phyloP scores from a whole-genome alignment of 2,888 invertebrate species.

The Ormyrus labotus region DNA sequence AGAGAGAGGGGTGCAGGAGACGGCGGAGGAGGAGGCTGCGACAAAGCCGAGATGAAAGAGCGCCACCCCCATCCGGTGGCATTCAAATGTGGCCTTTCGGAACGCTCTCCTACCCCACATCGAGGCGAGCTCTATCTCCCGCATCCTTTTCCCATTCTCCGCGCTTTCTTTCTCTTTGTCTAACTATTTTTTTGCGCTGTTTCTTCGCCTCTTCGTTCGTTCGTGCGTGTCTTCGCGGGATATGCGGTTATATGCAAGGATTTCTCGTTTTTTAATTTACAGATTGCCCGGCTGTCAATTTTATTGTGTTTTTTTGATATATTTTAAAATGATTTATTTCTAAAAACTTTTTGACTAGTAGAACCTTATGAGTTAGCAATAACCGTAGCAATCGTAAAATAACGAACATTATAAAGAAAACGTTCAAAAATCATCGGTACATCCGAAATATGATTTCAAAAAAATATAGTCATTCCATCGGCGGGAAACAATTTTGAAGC shows the following conservation, averaged over 20 bases:
- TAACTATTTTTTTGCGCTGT: conserved; percentile 58
- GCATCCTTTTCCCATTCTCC: conserved; percentile 63
- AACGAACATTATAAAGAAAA: too few relatives aligned
- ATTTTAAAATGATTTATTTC: too few relatives aligned
- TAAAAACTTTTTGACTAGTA: too few relatives aligned
- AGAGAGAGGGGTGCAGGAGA: conserved; percentile 39
- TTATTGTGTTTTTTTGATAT: conserved; percentile 12
- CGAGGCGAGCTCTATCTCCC: conserved; percentile 56
- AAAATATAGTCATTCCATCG: not conserved
- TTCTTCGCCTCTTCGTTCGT: conserved; percentile 39
- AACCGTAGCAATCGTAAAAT: too few relatives aligned
- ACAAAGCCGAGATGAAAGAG: conserved; percentile 69
- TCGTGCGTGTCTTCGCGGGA: conserved; percentile 7
- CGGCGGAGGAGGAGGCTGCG: conserved; percentile 52
- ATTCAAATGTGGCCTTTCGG: conserved; percentile 72
- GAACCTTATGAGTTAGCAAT: too few relatives aligned
- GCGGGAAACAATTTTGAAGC: conserved; percentile 6
- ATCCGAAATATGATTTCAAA: too few relatives aligned
- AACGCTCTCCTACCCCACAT: conserved; percentile 66
- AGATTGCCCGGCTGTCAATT: not conserved
- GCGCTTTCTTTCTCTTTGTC: conserved; percentile 41
- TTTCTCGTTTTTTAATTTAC: too few relatives aligned
- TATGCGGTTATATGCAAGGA: conserved; percentile 47
- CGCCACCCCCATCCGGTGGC: conserved; percentile 64
- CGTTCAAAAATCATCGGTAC: too few relatives aligned